These are phyloP conservation scores for Cryptocephalus moraei DNA, from an alignment of 2,888 invertebrate genomes.

Conservation along the genomic window DNA sequence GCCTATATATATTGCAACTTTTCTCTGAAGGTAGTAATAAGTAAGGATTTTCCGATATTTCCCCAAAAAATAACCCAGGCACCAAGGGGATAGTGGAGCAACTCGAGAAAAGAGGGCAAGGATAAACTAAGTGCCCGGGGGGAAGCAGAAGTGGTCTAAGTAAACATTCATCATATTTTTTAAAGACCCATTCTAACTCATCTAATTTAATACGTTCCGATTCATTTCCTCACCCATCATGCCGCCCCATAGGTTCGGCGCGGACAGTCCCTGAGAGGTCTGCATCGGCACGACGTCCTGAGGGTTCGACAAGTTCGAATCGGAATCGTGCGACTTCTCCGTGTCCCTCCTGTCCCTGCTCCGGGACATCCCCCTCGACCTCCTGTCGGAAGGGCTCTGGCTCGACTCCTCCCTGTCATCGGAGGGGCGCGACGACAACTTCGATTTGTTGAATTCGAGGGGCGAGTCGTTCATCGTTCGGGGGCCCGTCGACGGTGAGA, in stretches of 20 bases:
- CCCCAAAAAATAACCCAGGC: too few species aligned
- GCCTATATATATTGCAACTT: too few species aligned
- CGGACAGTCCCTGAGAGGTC: slow-evolving; percentile 23
- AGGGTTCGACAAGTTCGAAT: slow-evolving; percentile 35
- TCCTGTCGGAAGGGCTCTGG: slow-evolving; percentile 24
- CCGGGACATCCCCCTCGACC: slow-evolving; percentile 6
- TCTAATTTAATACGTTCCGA: too few species aligned
- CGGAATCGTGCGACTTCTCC: slow-evolving; percentile 36
- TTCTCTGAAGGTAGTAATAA: too few species aligned
- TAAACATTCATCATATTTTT: too few species aligned
- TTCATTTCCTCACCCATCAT: slow-evolving; percentile 28
- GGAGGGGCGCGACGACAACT: slow-evolving; percentile 42
- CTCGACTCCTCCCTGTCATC: slow-evolving; percentile 38
- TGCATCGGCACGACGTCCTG: slow-evolving; percentile 27
- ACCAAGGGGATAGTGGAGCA: too few species aligned
- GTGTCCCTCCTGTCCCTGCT: slow-evolving; percentile 36
- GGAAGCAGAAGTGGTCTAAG: too few species aligned
- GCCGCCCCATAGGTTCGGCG: slow-evolving; percentile 34
- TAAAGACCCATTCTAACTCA: too few species aligned
- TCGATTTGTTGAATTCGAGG: slow-evolving; percentile 51
- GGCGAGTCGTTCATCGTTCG: slow-evolving; percentile 47
- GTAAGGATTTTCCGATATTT: too few species aligned
- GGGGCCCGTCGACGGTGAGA: too few species aligned
- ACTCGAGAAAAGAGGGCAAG: too few species aligned
- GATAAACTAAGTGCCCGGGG: too few species aligned